A percentile compares a stretch with the other conserved stretches of the same genome.
phyloP scores from a whole-genome alignment of 2,797 vertebrate species.

The Gadopsis bispinosus region DNA sequence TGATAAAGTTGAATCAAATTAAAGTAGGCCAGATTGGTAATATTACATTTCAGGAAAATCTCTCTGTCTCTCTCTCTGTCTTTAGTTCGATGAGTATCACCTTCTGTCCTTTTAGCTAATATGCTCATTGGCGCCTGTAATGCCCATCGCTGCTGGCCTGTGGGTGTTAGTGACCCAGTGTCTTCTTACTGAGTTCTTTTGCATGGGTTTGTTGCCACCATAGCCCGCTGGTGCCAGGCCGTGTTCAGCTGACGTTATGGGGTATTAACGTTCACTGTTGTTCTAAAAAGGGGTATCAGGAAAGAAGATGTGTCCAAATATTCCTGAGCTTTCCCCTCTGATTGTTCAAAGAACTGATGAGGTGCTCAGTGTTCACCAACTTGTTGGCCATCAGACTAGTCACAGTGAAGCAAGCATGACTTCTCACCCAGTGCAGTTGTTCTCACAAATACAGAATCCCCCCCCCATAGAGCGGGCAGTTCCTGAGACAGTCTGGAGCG shows the following conservation, averaged over 20 bases:
- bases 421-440: background rate
- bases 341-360: slow-evolving; percentile 35
- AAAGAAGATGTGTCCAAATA: slow-evolving; percentile 53
- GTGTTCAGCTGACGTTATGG: slow-evolving; percentile 49
- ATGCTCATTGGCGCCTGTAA: slow-evolving; percentile 52
- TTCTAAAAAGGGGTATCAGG: slow-evolving; percentile 40
- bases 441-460: background rate
- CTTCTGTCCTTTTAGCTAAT: slow-evolving; percentile 52
- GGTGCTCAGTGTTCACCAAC: slow-evolving; percentile 18
- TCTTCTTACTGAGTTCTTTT: slow-evolving; percentile 71
- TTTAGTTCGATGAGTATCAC: slow-evolving; percentile 51
- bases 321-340: slow-evolving; percentile 40
- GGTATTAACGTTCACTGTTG: slow-evolving; percentile 68
- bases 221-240: slow-evolving; percentile 33
- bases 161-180: slow-evolving; percentile 53
- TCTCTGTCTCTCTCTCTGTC: slow-evolving; percentile 38
- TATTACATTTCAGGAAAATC: slow-evolving; percentile 71
- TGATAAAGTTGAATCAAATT: slow-evolving; percentile 40
- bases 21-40: slow-evolving; percentile 56
- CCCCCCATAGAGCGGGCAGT: background rate
- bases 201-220: slow-evolving; percentile 31
- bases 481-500: background rate
- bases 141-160: slow-evolving; percentile 42
- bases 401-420: background rate
- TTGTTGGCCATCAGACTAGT: slow-evolving; percentile 3